A percentile compares a stretch with the other conserved stretches of the same genome.
Conservation (phyloP, 2,888 invertebrate genomes). For the Oxytorus armatus region DNA sequence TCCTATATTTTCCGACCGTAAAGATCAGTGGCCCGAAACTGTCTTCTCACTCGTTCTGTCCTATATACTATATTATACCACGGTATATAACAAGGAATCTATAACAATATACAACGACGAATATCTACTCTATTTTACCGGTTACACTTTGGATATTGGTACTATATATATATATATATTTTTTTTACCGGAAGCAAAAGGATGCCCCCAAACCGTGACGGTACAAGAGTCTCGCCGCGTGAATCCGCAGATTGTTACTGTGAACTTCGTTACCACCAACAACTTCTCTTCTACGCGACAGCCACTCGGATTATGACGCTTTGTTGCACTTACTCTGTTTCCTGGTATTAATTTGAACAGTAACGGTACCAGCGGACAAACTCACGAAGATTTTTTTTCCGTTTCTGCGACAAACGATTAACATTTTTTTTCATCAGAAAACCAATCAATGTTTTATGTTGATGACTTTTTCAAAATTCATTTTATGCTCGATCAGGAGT, state of each 20-base stretch:
- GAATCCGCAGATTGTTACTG: constrained; percentile 66
- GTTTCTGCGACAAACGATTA: constrained; percentile 20
- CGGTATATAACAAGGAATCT: constrained; percentile 23
- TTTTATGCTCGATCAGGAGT: too few species aligned
- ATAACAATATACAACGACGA: constrained; percentile 33
- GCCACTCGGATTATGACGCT: constrained; percentile 62
- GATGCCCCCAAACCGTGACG: constrained; percentile 66
- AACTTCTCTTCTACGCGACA: constrained; percentile 40
- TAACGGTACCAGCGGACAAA: constrained; percentile 55
- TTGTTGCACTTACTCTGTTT: constrained; percentile 60
- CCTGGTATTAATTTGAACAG: constrained; percentile 43
- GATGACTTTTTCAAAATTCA: too few species aligned
- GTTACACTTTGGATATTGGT: constrained; percentile 10
- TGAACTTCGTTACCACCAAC: constrained; percentile 18
- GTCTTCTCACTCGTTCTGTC: constrained; percentile 44
- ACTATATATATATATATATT: constrained; percentile 10
- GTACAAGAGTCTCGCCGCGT: constrained; percentile 66
- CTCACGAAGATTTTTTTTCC: not conserved
- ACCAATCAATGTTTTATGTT: too few species aligned
- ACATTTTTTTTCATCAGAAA: constrained; percentile 5
- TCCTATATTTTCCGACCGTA: constrained; percentile 68
- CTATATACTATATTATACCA: constrained; percentile 37
- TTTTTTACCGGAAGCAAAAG: constrained; percentile 66
- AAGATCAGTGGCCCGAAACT: constrained; percentile 79
- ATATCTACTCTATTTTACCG: constrained; percentile 22